A percentile compares a stretch with the other conserved stretches of the same genome.
These are phyloP conservation scores for Macroteleia sp. DNA, from an alignment of 2,888 invertebrate species.

Conservation along the genomic window DNA sequence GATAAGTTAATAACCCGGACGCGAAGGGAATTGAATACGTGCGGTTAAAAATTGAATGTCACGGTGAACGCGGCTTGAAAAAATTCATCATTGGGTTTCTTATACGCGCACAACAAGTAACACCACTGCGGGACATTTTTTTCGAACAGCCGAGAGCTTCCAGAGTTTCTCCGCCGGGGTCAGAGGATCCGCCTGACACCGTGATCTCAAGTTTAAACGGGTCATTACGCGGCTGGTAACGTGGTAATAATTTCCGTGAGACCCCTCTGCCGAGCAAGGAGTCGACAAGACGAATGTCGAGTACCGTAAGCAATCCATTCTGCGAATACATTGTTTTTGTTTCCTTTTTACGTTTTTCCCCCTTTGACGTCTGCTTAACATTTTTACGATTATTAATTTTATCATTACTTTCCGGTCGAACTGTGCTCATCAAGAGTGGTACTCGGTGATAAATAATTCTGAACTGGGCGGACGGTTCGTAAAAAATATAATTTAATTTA, in stretches of 20 bases:
- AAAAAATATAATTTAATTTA: no score
- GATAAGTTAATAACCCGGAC: constrained; percentile 30
- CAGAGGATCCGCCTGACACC: constrained; percentile 65
- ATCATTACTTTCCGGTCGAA: constrained; percentile 43
- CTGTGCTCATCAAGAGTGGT: constrained; percentile 34
- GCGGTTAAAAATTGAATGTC: constrained; percentile 47
- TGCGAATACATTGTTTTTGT: constrained; percentile 61
- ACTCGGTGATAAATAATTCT: constrained; percentile 48
- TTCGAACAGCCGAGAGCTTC: constrained; percentile 54
- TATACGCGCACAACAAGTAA: constrained; percentile 22
- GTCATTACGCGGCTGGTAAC: constrained; percentile 73
- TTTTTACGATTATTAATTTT: constrained; percentile 62
- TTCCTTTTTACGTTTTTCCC: constrained; percentile 49
- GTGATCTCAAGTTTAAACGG: constrained; percentile 68
- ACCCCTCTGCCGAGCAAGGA: constrained; percentile 64
- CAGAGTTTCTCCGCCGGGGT: constrained; percentile 67
- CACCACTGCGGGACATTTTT: constrained; percentile 61
- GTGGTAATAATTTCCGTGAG: constrained; percentile 72
- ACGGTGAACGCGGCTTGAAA: constrained; percentile 8
- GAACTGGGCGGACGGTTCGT: no score
- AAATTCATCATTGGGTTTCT: constrained; percentile 43
- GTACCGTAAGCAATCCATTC: constrained; percentile 66
- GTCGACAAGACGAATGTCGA: constrained; percentile 68
- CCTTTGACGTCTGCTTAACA: constrained; percentile 26
- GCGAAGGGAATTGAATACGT: constrained; percentile 30